phyloP scores from a whole-genome alignment of 2,888 invertebrate genomes.

The Punctoribates punctum region DNA sequence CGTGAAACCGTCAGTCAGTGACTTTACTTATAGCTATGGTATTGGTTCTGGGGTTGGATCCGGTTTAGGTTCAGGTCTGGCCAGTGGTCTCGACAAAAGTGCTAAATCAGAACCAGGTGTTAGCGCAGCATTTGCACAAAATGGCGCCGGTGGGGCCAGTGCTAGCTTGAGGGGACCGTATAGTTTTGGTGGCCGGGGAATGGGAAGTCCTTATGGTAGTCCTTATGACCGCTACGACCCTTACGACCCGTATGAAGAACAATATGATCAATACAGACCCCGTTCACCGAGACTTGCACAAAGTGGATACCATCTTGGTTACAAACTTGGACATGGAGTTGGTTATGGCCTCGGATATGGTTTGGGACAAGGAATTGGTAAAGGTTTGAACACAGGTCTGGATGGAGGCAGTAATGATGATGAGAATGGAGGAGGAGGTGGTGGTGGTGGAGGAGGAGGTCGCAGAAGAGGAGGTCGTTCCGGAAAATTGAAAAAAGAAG shows the following conservation, averaged over 20 bases:
- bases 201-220: neutral
- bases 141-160: neutral
- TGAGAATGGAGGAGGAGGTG: neutral
- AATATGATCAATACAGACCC: neutral
- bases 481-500: neutral
- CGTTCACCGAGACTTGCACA: neutral
- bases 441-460: neutral
- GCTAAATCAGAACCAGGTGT: neutral
- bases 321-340: neutral
- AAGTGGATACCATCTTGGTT: neutral
- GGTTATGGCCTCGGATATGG: conserved; percentile 3
- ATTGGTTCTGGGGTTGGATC: neutral
- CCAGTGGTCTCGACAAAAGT: neutral
- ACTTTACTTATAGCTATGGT: neutral
- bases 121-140: neutral
- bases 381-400: neutral
- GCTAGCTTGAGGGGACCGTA: neutral
- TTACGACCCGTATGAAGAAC: neutral
- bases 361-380: neutral
- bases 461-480: neutral
- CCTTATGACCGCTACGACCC: neutral
- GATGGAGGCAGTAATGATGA: neutral
- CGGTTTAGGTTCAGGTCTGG: neutral
- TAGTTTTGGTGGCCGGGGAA: neutral
- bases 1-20: neutral